Evolutionary conservation across 1,140 invertebrate species (phyloP).

Genomic region (Cydia amplana): DNA sequence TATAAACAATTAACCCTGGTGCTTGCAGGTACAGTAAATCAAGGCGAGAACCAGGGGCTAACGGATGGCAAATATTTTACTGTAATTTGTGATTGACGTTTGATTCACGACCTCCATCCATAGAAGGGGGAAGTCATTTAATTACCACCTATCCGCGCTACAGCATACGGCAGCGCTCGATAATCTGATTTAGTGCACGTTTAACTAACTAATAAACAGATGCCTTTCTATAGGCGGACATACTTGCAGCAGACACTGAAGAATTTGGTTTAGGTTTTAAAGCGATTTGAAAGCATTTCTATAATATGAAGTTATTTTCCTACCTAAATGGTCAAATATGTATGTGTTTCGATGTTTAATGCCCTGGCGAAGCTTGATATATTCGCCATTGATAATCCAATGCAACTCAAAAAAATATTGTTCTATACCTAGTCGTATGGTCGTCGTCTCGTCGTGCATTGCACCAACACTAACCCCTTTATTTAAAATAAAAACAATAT

Average conservation of each 20-base stretch:
- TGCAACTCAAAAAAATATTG: too few relatives aligned
- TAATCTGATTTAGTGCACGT: slow-evolving; percentile 27
- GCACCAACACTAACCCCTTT: too few relatives aligned
- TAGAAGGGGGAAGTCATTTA: slow-evolving; percentile 24
- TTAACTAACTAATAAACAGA: slow-evolving; percentile 28
- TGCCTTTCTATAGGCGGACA: neutral
- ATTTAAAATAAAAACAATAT: too few relatives aligned
- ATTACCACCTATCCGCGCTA: slow-evolving; percentile 30
- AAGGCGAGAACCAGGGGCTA: slow-evolving; percentile 8
- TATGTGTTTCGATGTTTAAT: too few relatives aligned
- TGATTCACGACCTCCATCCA: neutral
- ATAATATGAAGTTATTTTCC: too few relatives aligned
- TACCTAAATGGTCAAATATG: too few relatives aligned
- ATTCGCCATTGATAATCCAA: too few relatives aligned
- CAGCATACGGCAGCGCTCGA: neutral
- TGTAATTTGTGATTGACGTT: slow-evolving; percentile 31
- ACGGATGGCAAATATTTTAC: slow-evolving; percentile 27
- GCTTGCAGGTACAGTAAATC: slow-evolving; percentile 12
- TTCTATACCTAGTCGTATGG: too few relatives aligned
- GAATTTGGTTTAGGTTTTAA: neutral
- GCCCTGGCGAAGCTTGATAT: too few relatives aligned
- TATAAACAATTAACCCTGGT: slow-evolving; percentile 13
- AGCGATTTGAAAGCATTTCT: too few relatives aligned
- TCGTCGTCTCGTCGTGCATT: too few relatives aligned
- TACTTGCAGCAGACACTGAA: neutral